These are phyloP conservation scores for Gallinago undulata DNA, from an alignment of 2,113 vertebrate genomes.

Conservation along the genomic window DNA sequence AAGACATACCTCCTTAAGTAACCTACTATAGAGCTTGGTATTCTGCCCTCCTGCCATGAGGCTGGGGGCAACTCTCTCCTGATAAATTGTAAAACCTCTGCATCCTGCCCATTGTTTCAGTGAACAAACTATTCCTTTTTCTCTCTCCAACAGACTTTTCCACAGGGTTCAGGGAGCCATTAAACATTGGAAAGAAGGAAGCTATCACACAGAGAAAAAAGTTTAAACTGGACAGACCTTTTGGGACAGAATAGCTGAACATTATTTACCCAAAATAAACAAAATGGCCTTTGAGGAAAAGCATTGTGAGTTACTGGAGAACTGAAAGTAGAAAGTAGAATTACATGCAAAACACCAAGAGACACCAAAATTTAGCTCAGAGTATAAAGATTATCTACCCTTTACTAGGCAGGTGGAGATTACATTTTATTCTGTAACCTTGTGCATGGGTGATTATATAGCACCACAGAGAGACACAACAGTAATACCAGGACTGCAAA, in stretches of 20 bases:
- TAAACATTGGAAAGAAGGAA: neutral
- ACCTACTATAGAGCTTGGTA: neutral
- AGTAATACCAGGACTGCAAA: slow-evolving; percentile 15
- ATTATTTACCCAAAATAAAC: neutral
- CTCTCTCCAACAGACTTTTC: neutral
- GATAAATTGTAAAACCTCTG: neutral
- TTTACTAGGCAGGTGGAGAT: neutral
- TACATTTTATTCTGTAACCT: slow-evolving; percentile 6
- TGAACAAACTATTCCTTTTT: neutral
- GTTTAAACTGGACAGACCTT: neutral
- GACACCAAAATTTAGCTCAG: neutral
- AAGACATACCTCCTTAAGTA: neutral
- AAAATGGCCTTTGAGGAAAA: neutral
- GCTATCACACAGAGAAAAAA: neutral
- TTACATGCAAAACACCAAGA: neutral
- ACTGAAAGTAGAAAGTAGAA: neutral
- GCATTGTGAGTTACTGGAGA: neutral
- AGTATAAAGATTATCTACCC: neutral
- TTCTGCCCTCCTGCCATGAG: neutral
- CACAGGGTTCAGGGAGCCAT: neutral
- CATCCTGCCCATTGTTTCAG: neutral
- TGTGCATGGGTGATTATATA: slow-evolving; percentile 12
- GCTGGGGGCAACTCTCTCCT: neutral
- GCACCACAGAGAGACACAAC: neutral
- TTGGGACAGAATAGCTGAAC: neutral